Conservation (phyloP, 2,113 vertebrate species). For the Colius striatus region DNA sequence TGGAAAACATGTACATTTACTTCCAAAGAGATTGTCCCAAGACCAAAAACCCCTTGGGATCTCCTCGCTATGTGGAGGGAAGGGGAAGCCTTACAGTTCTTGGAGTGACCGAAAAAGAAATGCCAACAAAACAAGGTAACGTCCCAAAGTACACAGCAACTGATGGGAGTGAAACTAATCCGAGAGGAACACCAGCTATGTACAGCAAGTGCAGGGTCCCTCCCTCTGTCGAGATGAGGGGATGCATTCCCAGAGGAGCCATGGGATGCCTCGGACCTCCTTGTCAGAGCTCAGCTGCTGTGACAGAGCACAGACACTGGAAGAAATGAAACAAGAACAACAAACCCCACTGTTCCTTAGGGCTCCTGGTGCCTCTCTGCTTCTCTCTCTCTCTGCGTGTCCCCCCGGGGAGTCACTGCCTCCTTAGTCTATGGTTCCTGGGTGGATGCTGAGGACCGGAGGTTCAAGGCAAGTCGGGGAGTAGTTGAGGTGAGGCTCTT, state of each 20-base stretch:
- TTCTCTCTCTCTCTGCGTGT: background rate
- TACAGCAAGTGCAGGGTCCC: slow-evolving; percentile 34
- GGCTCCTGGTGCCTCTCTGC: background rate
- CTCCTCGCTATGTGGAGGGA: slow-evolving; percentile 35
- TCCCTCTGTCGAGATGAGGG: background rate
- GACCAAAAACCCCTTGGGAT: background rate
- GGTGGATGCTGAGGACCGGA: slow-evolving; percentile 94
- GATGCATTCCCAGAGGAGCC: background rate
- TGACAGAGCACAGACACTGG: background rate
- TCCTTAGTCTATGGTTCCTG: slow-evolving; percentile 92
- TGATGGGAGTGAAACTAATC: background rate
- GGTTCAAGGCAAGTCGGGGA: slow-evolving; percentile 98
- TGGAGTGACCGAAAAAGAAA: slow-evolving; percentile 23
- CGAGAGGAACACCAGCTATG: background rate
- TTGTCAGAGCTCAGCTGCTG: background rate
- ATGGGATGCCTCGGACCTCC: background rate
- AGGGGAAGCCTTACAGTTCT: slow-evolving; percentile 24
- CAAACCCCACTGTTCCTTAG: slow-evolving; percentile 37
- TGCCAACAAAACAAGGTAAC: background rate
- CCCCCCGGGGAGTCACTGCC: background rate
- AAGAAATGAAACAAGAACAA: slow-evolving; percentile 52
- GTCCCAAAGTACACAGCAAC: slow-evolving; percentile 26
- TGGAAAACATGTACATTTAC: background rate
- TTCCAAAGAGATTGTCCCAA: background rate
- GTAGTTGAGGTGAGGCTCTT: slow-evolving; percentile 97